Evolutionary conservation across 2,888 invertebrate genomes (phyloP).

Genomic region (Mythimna albipuncta): DNA sequence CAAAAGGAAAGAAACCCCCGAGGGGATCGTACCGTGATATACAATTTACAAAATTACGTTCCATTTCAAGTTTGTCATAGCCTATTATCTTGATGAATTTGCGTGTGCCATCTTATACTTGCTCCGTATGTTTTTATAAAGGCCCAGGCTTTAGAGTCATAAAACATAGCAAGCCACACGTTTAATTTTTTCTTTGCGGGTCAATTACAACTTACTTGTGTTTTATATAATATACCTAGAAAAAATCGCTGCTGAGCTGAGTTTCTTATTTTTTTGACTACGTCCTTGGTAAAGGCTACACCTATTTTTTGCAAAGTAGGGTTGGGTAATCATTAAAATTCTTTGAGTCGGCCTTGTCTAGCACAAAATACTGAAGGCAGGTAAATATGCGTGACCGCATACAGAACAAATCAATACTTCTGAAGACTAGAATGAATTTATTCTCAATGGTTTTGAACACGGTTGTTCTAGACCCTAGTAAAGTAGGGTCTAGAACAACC

Average conservation of each 20-base stretch:
- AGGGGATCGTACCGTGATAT: slow-evolving; percentile 71
- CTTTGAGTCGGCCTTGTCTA: slow-evolving; percentile 36
- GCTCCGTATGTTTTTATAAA: slow-evolving; percentile 24
- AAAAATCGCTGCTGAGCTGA: too few species aligned
- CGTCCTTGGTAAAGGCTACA: slow-evolving; percentile 26
- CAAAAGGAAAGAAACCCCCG: slow-evolving; percentile 71
- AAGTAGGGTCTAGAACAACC: slow-evolving; percentile 31
- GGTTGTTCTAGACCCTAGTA: too few species aligned
- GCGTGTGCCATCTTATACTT: slow-evolving; percentile 16
- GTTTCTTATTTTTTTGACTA: slow-evolving; percentile 21
- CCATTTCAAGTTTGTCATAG: slow-evolving; percentile 72
- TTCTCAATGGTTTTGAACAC: slow-evolving; percentile 28
- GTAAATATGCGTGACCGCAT: slow-evolving; percentile 53
- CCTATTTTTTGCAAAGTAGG: slow-evolving; percentile 37
- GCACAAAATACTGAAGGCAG: slow-evolving; percentile 34
- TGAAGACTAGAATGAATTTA: too few species aligned
- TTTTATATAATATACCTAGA: too few species aligned
- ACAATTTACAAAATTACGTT: slow-evolving; percentile 80
- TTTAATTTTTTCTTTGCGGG: not conserved
- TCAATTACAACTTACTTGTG: not conserved
- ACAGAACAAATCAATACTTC: slow-evolving; percentile 48
- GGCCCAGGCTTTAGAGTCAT: not conserved
- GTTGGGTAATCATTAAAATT: slow-evolving; percentile 46
- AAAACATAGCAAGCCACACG: slow-evolving; percentile 1
- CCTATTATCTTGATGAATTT: slow-evolving; percentile 55